Evolutionary conservation across 2,113 vertebrate genomes (phyloP).

Genomic region (Urocolius indicus): DNA sequence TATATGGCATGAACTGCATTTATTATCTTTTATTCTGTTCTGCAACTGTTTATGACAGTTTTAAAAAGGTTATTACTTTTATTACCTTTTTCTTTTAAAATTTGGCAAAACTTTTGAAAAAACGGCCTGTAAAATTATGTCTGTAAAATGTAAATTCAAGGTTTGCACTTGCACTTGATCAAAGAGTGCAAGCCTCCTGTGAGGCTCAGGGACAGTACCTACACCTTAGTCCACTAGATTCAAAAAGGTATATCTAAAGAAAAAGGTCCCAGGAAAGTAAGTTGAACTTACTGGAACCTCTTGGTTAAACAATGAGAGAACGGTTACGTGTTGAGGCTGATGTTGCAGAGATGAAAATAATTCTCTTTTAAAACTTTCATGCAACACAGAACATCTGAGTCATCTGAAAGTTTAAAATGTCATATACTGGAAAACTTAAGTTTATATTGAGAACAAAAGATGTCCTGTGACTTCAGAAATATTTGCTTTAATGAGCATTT

Average conservation of each 20-base stretch:
- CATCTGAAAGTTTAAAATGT: slow-evolving; percentile 7
- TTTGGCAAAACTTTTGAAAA: not conserved
- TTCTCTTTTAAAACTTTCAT: not conserved
- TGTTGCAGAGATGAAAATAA: not conserved
- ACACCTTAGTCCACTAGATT: not conserved
- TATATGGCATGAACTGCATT: not conserved
- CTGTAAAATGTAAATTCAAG: not conserved
- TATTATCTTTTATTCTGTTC: not conserved
- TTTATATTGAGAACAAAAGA: not conserved
- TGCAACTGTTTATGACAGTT: slow-evolving; percentile 10
- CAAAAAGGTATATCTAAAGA: not conserved
- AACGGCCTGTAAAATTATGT: not conserved
- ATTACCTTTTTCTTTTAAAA: not conserved
- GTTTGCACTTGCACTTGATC: not conserved
- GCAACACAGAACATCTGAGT: not conserved
- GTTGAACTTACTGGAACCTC: not conserved
- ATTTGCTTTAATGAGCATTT: not conserved
- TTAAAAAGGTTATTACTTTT: not conserved
- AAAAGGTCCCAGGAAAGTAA: not conserved
- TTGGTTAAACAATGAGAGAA: not conserved
- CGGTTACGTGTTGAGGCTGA: not conserved
- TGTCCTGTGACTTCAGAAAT: not conserved
- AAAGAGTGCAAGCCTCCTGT: not conserved
- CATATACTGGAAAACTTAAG: not conserved
- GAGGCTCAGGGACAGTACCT: not conserved